Conservation (phyloP, 53 echinoderm and acorn worm genomes). For the Antedon mediterranea region DNA sequence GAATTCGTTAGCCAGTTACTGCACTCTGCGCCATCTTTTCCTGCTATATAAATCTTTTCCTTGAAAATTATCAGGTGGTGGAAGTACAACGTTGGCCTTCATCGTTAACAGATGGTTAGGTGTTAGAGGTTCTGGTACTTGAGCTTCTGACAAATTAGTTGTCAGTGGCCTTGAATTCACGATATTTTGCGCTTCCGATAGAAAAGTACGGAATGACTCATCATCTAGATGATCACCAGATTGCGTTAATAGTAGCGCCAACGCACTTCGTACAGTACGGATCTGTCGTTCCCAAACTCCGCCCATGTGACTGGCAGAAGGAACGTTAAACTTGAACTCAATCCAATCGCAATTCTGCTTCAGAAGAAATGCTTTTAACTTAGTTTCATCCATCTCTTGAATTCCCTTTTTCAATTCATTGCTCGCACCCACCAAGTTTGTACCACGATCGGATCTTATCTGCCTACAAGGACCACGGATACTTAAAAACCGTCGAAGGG, state of each 20-base stretch:
- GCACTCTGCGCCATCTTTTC: no score
- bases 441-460: background rate
- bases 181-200: slow-evolving; percentile 27
- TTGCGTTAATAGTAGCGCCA: slow-evolving; percentile 31
- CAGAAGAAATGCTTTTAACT: slow-evolving; percentile 10
- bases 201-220: slow-evolving; percentile 38
- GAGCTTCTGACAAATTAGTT: background rate
- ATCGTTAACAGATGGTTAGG: slow-evolving; percentile 17
- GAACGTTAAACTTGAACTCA: slow-evolving; percentile 16
- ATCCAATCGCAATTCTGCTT: slow-evolving; percentile 22
- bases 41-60: no score
- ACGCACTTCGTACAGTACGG: slow-evolving; percentile 26
- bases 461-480: slow-evolving; percentile 20
- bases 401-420: slow-evolving; percentile 10
- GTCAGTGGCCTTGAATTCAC: slow-evolving; percentile 21
- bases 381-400: slow-evolving; percentile 8
- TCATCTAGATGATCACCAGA: slow-evolving; percentile 21
- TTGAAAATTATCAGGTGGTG: no score
- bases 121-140: slow-evolving; percentile 16
- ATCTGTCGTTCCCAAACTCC: slow-evolving; percentile 50
- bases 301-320: slow-evolving; percentile 37
- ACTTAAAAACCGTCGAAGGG: slow-evolving; percentile 30
- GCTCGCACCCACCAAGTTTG: background rate
- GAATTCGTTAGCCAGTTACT: no score
- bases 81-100: no score